phyloP scores from a whole-genome alignment of 2,888 invertebrate genomes.

The Thera britannica region DNA sequence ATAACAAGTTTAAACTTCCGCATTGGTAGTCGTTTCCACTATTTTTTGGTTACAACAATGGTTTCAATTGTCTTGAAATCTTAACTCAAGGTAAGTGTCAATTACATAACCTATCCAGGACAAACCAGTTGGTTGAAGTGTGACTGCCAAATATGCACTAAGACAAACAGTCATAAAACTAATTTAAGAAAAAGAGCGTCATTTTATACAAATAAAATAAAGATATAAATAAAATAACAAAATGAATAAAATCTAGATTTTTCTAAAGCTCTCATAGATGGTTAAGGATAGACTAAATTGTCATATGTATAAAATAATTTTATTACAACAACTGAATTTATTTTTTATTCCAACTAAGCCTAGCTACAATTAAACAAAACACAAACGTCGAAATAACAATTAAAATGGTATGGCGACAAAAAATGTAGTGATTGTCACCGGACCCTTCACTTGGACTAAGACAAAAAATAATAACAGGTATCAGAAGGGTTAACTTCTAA shows the following conservation, averaged over 20 bases:
- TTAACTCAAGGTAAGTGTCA: background rate
- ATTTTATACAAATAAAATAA: too few relatives aligned
- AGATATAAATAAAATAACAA: too few relatives aligned
- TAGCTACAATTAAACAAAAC: conserved; percentile 38
- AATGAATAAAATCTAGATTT: too few relatives aligned
- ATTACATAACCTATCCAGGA: too few relatives aligned
- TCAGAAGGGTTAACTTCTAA: conserved; percentile 70
- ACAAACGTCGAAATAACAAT: conserved; percentile 60
- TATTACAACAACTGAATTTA: conserved; percentile 19
- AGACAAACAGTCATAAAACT: too few relatives aligned
- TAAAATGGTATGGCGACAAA: conserved; percentile 52
- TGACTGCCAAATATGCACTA: too few relatives aligned
- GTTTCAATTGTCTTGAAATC: background rate
- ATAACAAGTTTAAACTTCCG: conserved; percentile 29
- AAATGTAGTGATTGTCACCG: conserved; percentile 68
- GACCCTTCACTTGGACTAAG: conserved; percentile 60
- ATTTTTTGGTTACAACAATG: background rate
- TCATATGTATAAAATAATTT: background rate
- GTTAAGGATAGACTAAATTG: too few relatives aligned
- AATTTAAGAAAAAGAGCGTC: too few relatives aligned
- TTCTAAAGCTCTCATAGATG: too few relatives aligned
- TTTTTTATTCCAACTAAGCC: conserved; percentile 23
- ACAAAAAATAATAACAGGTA: conserved; percentile 71
- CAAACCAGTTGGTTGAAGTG: too few relatives aligned
- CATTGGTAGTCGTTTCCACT: background rate